Evolutionary conservation across 2,797 vertebrate species (phyloP).

Genomic region (Picus viridis): DNA sequence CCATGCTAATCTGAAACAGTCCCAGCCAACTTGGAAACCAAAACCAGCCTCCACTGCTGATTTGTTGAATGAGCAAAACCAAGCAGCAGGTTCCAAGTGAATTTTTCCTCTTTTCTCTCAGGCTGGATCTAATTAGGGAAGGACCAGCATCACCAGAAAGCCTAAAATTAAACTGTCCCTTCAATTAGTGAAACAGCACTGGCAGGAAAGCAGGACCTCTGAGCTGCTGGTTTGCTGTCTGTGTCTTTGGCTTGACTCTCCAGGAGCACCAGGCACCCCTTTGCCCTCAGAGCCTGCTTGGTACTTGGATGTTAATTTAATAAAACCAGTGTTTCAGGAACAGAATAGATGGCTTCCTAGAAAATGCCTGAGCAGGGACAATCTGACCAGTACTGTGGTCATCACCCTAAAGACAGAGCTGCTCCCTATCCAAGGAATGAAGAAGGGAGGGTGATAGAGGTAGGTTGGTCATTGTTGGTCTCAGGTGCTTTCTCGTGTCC

Average conservation of each 20-base stretch:
- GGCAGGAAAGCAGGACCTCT: neutral
- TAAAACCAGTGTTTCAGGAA: neutral
- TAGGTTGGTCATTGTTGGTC: too few relatives aligned
- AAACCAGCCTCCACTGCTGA: neutral
- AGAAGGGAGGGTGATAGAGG: neutral
- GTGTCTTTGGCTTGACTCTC: neutral
- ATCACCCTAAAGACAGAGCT: neutral
- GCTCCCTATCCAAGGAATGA: neutral
- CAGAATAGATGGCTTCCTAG: neutral
- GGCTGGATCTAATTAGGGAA: constrained; percentile 1
- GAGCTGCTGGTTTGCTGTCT: neutral
- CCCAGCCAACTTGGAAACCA: neutral
- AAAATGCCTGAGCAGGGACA: neutral
- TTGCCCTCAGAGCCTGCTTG: neutral
- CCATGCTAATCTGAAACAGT: neutral
- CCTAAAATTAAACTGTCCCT: neutral
- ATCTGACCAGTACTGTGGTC: rapidly evolving
- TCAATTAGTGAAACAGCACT: neutral
- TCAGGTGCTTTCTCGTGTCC: neutral
- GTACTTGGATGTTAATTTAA: neutral
- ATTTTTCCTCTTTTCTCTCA: neutral
- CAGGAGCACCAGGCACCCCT: neutral
- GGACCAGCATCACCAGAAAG: neutral
- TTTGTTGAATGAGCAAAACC: neutral
- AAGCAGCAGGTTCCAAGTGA: neutral